Evolutionary conservation across 2,113 vertebrate genomes (phyloP), one percentile per base, ranked within the genome.

Genomic region (Syngnathus floridae): DNA sequence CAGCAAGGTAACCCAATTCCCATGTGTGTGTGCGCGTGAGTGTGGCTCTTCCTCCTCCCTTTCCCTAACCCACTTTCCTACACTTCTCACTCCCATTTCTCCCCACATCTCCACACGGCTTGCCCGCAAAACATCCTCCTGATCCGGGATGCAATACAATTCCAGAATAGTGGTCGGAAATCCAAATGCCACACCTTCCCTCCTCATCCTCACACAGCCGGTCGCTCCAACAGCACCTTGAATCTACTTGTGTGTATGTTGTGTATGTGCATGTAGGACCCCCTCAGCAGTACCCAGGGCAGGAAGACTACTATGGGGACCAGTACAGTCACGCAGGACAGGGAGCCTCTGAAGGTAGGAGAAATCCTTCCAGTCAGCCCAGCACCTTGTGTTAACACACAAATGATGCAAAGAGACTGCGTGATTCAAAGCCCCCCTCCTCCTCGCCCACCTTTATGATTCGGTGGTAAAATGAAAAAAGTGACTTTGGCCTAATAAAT

Each of bases 291-390:
- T 99, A 97, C 90, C 94, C 95, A 87, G 95, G 95, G 90, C 97
- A 98, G 92, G 97, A 99, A 91, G 97, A 99, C 91, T 99, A 99
- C 93, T 99, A 97, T 90, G 95, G 95, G 84, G 97, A 99, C 87
- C 97, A 99, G 87, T 99, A 98, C 93, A 98, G 93, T 92, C 97
- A 96, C 88, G 95, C 95, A 91, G 95, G 91, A 91, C 97, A 99
- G 93, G 95, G 94, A 88, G 91, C 95, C 88, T 94, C 96, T 90
- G 97, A 99, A 94, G 95, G 95, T 95, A 95, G 95, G 92, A 93
- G 90, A 91, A 92, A 22, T 56, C 73, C 74, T 76, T 86, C 73
- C 78, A 77, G 74, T 73, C 11, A 80, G 64, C 75, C 79, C 78
- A 84, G 80, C 76, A 82, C 64, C 26, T 75, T 76, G 82, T 84